Conservation (phyloP, 2,888 invertebrate genomes). For the Halictus ligatus region DNA sequence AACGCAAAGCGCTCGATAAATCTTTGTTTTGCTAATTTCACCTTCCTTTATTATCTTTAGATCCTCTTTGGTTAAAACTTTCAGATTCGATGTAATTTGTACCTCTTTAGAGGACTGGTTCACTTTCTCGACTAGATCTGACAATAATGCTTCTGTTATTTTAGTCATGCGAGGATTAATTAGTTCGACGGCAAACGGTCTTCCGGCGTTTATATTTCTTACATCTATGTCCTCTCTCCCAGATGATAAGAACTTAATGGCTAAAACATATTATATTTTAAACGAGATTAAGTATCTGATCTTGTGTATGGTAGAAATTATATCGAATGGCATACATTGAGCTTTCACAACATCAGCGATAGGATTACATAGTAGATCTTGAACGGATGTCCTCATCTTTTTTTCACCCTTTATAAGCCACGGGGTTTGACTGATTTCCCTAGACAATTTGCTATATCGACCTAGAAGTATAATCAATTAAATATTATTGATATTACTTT, state of each 20-base stretch:
- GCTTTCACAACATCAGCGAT: constrained; percentile 87
- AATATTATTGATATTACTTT: constrained; percentile 27
- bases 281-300: neutral
- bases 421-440: constrained; percentile 96
- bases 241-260: constrained; percentile 93
- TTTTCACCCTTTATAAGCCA: constrained; percentile 94
- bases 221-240: constrained; percentile 99
- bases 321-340: constrained; percentile 81
- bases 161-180: constrained; percentile 87
- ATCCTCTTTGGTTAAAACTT: constrained; percentile 89
- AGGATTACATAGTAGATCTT: constrained; percentile 92
- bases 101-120: constrained; percentile 86
- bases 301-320: neutral
- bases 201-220: constrained; percentile 94
- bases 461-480: constrained; percentile 78
- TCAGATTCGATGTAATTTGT: constrained; percentile 87
- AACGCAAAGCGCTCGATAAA: constrained; percentile 93
- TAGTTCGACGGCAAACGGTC: constrained; percentile 97
- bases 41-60: constrained; percentile 91
- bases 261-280: constrained; percentile 74
- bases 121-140: constrained; percentile 86
- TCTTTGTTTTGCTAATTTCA: constrained; percentile 94
- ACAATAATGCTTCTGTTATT: constrained; percentile 85
- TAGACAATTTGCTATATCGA: constrained; percentile 93
- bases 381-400: constrained; percentile 94